These are phyloP conservation scores for Ochropleura leucogaster DNA, from an alignment of 2,888 invertebrate genomes.

Conservation along the genomic window DNA sequence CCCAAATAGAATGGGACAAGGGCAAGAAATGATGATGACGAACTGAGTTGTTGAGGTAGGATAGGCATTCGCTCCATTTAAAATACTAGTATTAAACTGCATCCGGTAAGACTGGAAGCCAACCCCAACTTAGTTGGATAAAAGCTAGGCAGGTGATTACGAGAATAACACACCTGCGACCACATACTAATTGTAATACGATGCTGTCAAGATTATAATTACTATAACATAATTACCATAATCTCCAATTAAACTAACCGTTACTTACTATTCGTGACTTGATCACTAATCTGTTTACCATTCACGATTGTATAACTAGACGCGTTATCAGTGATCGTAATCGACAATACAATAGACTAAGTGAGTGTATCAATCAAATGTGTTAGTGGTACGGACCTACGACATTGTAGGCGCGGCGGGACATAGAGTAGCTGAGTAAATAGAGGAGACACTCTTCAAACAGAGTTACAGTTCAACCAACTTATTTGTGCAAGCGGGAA, in stretches of 20 bases:
- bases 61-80: no score
- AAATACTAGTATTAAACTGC: no score
- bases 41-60: no score
- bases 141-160: no score
- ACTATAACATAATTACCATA: conserved; percentile 26
- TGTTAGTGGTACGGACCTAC: conserved; percentile 74
- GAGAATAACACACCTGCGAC: neutral
- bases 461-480: no score
- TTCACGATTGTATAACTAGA: conserved; percentile 26
- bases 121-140: no score
- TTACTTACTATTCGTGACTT: conserved; percentile 32
- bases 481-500: no score
- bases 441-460: neutral
- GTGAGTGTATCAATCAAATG: conserved; percentile 66
- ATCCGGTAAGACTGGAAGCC: no score
- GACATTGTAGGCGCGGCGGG: conserved; percentile 60
- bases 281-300: conserved; percentile 1
- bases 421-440: conserved; percentile 53
- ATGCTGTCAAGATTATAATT: conserved; percentile 29
- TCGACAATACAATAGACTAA: conserved; percentile 45
- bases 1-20: no score
- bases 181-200: neutral
- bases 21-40: no score
- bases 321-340: conserved; percentile 46
- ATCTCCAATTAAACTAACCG: conserved; percentile 23